Base-by-base conservation (phyloP, 2,113 vertebrate genomes). In the Nothobranchius furzeri region DNA sequence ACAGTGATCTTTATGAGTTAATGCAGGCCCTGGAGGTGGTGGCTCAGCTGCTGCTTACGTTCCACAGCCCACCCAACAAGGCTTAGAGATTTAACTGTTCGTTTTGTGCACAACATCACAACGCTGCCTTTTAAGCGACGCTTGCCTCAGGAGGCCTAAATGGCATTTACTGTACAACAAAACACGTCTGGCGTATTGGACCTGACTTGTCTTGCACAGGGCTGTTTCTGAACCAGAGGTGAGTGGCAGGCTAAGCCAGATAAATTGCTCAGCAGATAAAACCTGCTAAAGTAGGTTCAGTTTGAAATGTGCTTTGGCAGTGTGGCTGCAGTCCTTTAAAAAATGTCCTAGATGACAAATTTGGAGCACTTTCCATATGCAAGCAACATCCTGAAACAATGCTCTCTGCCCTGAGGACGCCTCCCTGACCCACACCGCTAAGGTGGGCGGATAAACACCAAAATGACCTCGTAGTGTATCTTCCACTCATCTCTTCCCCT, bases 1-100 rank as follows among this genome's bases (percentile, higher is more conserved):
- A 88, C 86, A 69, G 79, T 70, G 78, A 88, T 86, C 81, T 87
- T 89, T 81, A 83, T 77, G 78, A 85, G 88, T 87, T 79, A 83
- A 86, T 83, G 70, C 47, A 83, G 78, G 79, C 79, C 83, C 85
- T 60, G 81, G 85, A 87, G 87, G 83, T 84, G 88, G 81, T 78
- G 79, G 78, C 83, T 91, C 85, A 81, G 78, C 67, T 70, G 79
- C 73, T 64, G 79, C 72, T 64, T 81, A 48, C 58, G 58, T 76
- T 74, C 78, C 75, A 68, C 60, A 54, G 90, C 76, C 88, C 87
- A 89, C 87, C 88, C 86, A 90, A 49, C 70, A 24, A 35, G 84
- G 73, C 73, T 43, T 54, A 61, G 70, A 69, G 70, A 86, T 80
- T 85, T 73, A 75, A 80, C 64, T 55, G 79, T 71, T 25, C 58